Percentiles rank a stretch among this genome's conserved stretches.
Conservation (phyloP, 2,888 invertebrate genomes). For the Clepsis dumicolana region DNA sequence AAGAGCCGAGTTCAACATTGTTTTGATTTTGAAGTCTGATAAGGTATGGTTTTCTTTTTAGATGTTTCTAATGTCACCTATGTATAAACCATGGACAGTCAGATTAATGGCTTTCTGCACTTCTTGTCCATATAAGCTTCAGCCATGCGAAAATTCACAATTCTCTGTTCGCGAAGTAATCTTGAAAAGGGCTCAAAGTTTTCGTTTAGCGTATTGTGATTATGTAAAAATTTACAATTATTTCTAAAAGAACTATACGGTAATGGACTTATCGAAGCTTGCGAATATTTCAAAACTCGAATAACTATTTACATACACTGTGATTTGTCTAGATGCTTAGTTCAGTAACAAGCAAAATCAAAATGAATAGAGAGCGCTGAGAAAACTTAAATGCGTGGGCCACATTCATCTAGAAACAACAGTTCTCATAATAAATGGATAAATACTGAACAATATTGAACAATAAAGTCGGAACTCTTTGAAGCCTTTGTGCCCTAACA, state of each 20-base stretch:
- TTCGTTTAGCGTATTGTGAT: too few species aligned
- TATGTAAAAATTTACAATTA: too few species aligned
- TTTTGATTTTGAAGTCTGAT: not conserved
- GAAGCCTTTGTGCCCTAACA: slow-evolving; percentile 21
- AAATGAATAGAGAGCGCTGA: not conserved
- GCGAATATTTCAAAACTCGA: too few species aligned
- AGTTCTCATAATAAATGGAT: slow-evolving; percentile 13
- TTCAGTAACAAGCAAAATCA: not conserved
- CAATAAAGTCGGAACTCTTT: slow-evolving; percentile 18
- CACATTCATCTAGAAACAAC: slow-evolving; percentile 10
- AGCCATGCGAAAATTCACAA: too few species aligned
- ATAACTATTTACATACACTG: not conserved
- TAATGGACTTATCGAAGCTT: not conserved
- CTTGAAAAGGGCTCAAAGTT: too few species aligned
- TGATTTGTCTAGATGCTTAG: not conserved
- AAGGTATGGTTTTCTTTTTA: not conserved
- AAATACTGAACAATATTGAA: slow-evolving; percentile 12
- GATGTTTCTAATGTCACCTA: not conserved
- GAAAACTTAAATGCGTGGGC: not conserved
- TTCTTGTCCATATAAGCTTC: too few species aligned
- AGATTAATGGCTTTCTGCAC: too few species aligned
- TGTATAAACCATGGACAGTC: not conserved
- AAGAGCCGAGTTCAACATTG: not conserved
- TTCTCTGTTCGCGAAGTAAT: too few species aligned
- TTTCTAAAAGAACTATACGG: not conserved